A percentile compares a stretch with the other conserved stretches of the same genome.
These are phyloP conservation scores for Oryzias curvinotus DNA, from an alignment of 2,113 vertebrate genomes.

Conservation along the genomic window DNA sequence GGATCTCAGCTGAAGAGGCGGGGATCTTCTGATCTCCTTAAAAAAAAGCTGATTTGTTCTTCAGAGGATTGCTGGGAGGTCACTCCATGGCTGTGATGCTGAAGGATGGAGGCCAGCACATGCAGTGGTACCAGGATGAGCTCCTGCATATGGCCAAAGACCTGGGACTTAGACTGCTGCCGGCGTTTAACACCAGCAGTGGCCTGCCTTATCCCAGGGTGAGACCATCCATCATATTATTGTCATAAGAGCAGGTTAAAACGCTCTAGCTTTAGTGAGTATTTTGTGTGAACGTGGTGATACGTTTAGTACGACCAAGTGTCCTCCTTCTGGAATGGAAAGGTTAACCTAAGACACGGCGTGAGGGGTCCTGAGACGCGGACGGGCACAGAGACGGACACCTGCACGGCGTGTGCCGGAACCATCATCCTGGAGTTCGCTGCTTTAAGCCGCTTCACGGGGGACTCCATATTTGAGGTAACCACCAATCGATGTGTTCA, in stretches of 20 bases:
- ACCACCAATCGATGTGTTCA: background rate
- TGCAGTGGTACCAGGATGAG: slow-evolving; percentile 96
- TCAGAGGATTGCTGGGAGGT: slow-evolving; percentile 91
- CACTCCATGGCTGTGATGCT: slow-evolving; percentile 96
- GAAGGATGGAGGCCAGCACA: slow-evolving; percentile 88
- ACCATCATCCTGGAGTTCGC: slow-evolving; percentile 98
- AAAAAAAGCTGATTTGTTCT: background rate
- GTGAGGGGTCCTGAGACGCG: slow-evolving; percentile 91
- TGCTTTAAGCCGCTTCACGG: slow-evolving; percentile 95
- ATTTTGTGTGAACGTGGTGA: too few relatives aligned
- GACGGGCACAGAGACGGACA: slow-evolving; percentile 96
- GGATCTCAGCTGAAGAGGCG: background rate
- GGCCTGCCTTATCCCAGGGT: slow-evolving; percentile 97
- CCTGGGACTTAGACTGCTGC: slow-evolving; percentile 89
- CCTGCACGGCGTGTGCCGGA: slow-evolving; percentile 96
- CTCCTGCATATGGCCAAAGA: slow-evolving; percentile 96
- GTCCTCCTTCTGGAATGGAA: slow-evolving; percentile 1
- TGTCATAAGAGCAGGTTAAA: background rate
- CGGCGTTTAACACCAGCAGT: slow-evolving; percentile 98
- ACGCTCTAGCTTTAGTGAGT: too few relatives aligned
- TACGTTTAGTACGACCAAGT: too few relatives aligned
- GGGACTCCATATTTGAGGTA: slow-evolving; percentile 93
- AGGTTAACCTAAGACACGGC: slow-evolving; percentile 95
- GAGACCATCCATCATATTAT: slow-evolving; percentile 57
- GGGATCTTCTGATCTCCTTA: too few relatives aligned